Evolutionary conservation across 2,888 invertebrate species (phyloP).

Genomic region (Chaitophorus viminalis): DNA sequence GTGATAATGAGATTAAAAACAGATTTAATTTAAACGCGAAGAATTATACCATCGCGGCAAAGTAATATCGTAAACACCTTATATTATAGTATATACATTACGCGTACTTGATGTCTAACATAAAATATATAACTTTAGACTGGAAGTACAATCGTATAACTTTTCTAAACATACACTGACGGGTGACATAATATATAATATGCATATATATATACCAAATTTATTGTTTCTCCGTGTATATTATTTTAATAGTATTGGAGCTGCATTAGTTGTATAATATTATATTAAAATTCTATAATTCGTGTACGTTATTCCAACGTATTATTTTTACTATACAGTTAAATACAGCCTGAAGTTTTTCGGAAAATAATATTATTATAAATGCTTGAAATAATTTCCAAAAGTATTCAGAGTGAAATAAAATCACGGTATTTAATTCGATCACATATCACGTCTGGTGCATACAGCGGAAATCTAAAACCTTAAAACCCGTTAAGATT

Average conservation of each 20-base stretch:
- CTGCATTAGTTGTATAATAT: neutral
- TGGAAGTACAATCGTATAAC: neutral
- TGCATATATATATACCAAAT: no score
- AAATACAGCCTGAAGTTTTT: neutral
- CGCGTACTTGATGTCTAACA: neutral
- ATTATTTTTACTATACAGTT: no score
- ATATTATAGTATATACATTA: no score
- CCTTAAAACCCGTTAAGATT: constrained; percentile 25
- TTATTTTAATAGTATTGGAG: neutral
- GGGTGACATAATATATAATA: neutral
- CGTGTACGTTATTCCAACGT: neutral
- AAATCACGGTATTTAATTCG: constrained; percentile 5
- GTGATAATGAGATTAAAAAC: neutral
- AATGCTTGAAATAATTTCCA: neutral
- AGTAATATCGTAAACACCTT: neutral
- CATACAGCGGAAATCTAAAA: constrained; percentile 7
- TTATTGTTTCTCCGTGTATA: neutral
- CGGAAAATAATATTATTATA: neutral
- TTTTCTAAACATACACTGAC: neutral
- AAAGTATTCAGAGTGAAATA: constrained; percentile 5
- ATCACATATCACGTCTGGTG: neutral
- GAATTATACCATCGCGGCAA: neutral
- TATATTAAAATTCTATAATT: neutral
- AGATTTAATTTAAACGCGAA: neutral
- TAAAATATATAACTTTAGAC: neutral